These are phyloP conservation scores for Nowickia ferox DNA, from an alignment of 2,888 invertebrate species.

Conservation along the genomic window DNA sequence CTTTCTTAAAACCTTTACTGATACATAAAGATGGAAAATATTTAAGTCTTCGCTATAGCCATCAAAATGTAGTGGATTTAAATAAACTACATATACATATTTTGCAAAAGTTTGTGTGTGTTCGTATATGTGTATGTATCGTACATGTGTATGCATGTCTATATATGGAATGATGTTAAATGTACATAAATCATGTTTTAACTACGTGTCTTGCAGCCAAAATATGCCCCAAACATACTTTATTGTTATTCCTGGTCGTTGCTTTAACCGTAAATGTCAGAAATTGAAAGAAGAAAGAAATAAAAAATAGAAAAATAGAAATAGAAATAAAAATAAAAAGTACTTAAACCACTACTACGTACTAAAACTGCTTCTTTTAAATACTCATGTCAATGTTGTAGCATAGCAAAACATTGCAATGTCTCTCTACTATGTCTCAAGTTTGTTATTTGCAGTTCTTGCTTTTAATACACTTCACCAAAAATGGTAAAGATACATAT, in stretches of 20 bases:
- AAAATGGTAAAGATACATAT: too few relatives aligned
- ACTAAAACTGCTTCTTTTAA: constrained; percentile 17
- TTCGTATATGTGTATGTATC: background rate
- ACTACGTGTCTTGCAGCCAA: constrained; percentile 68
- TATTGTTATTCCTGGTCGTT: constrained; percentile 52
- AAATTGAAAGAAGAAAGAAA: constrained; percentile 26
- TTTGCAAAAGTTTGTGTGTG: background rate
- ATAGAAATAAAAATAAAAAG: constrained; percentile 2
- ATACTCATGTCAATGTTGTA: constrained; percentile 1
- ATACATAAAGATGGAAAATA: constrained; percentile 24
- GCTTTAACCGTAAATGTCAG: constrained; percentile 50
- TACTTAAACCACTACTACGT: constrained; percentile 19
- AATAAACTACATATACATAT: background rate
- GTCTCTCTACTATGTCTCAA: constrained; percentile 50
- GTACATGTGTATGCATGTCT: too few relatives aligned
- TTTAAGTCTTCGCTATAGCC: constrained; percentile 22
- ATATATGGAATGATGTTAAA: constrained; percentile 29
- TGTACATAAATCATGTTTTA: constrained; percentile 69
- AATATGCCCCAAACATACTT: constrained; percentile 63
- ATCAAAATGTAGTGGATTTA: constrained; percentile 38
- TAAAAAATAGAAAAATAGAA: background rate
- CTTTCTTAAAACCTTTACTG: constrained; percentile 36
- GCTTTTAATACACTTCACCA: too few relatives aligned
- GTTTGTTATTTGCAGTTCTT: constrained; percentile 60
- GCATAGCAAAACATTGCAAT: background rate